A percentile compares a stretch with the other conserved stretches of the same genome.
Evolutionary conservation across 2,113 vertebrate species (phyloP).

Genomic region (Ancistrus triradiatus): DNA sequence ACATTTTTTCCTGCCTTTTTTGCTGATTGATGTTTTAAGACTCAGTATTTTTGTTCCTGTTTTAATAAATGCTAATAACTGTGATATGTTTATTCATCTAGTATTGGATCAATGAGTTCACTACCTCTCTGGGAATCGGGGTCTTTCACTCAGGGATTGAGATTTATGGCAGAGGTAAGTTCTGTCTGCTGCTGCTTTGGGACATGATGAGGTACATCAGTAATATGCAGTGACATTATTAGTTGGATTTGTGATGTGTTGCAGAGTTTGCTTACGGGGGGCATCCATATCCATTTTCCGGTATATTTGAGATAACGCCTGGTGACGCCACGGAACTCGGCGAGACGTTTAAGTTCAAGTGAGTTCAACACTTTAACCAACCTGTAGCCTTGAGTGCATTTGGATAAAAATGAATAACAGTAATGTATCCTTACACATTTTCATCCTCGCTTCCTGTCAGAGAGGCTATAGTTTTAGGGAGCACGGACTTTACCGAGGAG

Average conservation of each 20-base stretch:
- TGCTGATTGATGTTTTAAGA: no score
- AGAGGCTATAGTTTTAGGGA: conserved; percentile 94
- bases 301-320: conserved; percentile 97
- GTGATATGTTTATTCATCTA: conserved; percentile 48
- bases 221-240: background rate
- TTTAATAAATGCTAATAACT: no score
- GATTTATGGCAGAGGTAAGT: conserved; percentile 93
- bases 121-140: conserved; percentile 93
- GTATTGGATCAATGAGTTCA: conserved; percentile 99
- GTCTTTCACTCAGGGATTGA: conserved; percentile 99
- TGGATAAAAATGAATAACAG: background rate
- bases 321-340: conserved; percentile 93
- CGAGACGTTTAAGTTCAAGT: conserved; percentile 99
- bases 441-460: conserved; percentile 53
- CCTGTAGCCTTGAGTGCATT: no score
- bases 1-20: no score
- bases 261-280: conserved; percentile 98
- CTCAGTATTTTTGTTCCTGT: no score
- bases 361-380: no score
- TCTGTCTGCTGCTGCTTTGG: background rate
- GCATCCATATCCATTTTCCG: conserved; percentile 98
- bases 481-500: conserved; percentile 95
- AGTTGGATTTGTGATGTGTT: background rate
- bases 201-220: background rate
- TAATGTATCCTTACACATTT: background rate